These are phyloP conservation scores for Muscicapa adusta DNA, from an alignment of 2,113 vertebrate species.

Conservation along the genomic window DNA sequence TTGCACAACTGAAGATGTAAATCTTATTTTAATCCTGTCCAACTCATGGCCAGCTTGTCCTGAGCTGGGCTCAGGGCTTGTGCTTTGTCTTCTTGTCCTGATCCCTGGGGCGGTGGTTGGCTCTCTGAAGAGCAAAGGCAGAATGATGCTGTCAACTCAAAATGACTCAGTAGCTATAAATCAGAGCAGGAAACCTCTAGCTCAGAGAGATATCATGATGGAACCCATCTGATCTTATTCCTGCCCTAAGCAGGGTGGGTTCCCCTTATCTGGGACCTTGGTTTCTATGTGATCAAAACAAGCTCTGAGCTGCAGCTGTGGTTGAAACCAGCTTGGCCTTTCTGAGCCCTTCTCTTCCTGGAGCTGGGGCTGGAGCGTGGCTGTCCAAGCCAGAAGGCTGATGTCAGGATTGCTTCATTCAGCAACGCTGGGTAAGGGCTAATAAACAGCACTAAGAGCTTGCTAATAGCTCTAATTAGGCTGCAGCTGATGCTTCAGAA, in stretches of 20 bases:
- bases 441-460: conserved; percentile 45
- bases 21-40: conserved; percentile 27
- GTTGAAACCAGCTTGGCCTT: not conserved
- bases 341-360: not conserved
- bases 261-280: not conserved
- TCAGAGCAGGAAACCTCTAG: not conserved
- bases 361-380: not conserved
- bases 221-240: not conserved
- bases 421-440: not conserved
- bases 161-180: not conserved
- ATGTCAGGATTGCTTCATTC: conserved; percentile 27
- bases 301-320: not conserved
- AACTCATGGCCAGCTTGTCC: not conserved
- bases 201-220: not conserved
- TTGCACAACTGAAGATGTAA: not conserved
- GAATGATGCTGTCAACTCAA: not conserved
- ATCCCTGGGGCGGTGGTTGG: accelerated
- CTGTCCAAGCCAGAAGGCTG: conserved; percentile 2
- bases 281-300: not conserved
- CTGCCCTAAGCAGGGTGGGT: not conserved
- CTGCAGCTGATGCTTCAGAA: conserved; percentile 48
- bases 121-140: not conserved
- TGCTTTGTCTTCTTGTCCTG: not conserved
- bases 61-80: not conserved
- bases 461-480: conserved; percentile 53